Evolutionary conservation across 2,113 vertebrate genomes (phyloP).

Genomic region (Etia nguti): DNA sequence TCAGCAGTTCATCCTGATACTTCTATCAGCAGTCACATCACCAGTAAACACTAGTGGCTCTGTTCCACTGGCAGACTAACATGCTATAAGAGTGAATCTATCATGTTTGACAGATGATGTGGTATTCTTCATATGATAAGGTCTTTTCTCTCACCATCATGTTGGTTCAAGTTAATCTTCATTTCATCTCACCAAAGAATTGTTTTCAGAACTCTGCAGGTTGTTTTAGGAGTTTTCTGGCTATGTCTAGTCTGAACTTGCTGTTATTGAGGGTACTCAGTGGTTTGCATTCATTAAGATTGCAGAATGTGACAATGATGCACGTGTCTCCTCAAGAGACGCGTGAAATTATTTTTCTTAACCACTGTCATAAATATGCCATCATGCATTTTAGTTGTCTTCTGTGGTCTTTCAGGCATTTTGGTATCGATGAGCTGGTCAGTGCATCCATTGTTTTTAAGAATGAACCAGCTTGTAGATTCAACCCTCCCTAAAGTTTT

Average conservation of each 20-base stretch:
- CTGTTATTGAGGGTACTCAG: neutral
- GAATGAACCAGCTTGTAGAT: neutral
- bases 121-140: neutral
- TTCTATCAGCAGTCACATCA: neutral
- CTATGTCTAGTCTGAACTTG: neutral
- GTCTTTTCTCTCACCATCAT: neutral
- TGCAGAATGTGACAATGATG: neutral
- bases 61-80: neutral
- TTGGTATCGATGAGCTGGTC: neutral
- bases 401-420: accelerated
- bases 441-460: neutral
- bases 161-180: neutral
- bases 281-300: neutral
- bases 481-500: accelerated
- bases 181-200: neutral
- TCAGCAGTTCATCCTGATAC: neutral
- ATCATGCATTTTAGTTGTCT: neutral
- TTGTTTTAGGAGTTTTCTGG: neutral
- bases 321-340: accelerated
- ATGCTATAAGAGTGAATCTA: neutral
- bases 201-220: neutral
- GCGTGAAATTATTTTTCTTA: accelerated
- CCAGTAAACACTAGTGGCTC: neutral
- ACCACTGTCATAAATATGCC: neutral
- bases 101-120: neutral